A percentile compares a stretch with the other conserved stretches of the same genome.
Conservation (phyloP, 2,888 invertebrate species). For the Pterobdella sp. region DNA sequence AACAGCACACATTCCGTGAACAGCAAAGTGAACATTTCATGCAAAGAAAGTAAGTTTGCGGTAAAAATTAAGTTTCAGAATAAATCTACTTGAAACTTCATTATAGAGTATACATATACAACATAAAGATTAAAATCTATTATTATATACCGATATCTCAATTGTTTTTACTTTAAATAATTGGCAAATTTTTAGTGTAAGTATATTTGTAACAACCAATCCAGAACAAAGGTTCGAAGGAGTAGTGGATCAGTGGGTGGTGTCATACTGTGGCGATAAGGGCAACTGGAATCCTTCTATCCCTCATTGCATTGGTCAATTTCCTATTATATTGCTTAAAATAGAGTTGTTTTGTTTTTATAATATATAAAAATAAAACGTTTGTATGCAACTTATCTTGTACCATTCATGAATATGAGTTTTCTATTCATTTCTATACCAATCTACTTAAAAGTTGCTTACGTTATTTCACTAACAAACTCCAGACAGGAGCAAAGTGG, state of each 20-base stretch:
- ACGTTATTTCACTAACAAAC: no score
- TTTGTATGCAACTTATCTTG: no score
- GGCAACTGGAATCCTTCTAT: slow-evolving; percentile 16
- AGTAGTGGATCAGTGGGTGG: background rate
- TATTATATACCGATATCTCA: background rate
- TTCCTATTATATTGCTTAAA: no score
- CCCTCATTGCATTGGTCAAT: slow-evolving; percentile 14
- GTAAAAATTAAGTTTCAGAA: no score
- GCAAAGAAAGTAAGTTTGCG: background rate
- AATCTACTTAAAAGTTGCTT: no score
- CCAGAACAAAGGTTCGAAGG: slow-evolving; percentile 15
- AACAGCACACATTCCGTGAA: background rate
- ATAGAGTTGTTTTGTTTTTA: no score
- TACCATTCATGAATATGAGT: no score
- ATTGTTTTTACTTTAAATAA: background rate
- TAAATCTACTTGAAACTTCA: background rate
- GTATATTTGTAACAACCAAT: no score
- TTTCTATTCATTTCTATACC: no score
- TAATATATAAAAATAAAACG: no score
- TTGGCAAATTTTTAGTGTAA: no score
- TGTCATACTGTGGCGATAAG: background rate
- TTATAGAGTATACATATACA: background rate
- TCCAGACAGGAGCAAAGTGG: background rate
- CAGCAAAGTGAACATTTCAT: background rate
- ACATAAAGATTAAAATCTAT: slow-evolving; percentile 1